phyloP scores from a whole-genome alignment of 1,140 invertebrate species.

The Periplaneta americana region DNA sequence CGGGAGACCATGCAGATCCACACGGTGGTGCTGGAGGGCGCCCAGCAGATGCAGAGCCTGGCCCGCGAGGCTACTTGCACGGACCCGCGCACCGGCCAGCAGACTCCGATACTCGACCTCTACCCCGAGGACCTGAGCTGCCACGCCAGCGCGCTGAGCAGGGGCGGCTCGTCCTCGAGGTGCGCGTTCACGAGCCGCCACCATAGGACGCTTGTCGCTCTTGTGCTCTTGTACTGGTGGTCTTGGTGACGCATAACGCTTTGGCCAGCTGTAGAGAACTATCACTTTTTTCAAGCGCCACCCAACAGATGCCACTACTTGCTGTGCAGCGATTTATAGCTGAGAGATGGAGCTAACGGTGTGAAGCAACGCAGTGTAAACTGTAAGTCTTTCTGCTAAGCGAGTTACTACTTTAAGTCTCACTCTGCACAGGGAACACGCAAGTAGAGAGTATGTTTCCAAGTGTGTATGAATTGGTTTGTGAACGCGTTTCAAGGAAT shows the following conservation, averaged over 20 bases:
- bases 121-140: conserved; percentile 68
- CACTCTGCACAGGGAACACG: no score
- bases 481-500: no score
- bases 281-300: no score
- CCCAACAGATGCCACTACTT: no score
- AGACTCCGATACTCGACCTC: conserved; percentile 60
- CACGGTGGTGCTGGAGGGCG: conserved; percentile 49
- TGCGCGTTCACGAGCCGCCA: neutral
- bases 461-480: no score
- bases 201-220: neutral
- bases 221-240: conserved; percentile 8
- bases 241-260: neutral
- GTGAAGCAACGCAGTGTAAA: no score
- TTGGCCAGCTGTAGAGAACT: neutral
- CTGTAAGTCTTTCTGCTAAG: no score
- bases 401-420: no score
- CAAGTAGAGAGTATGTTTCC: no score
- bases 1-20: conserved; percentile 70
- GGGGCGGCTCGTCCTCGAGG: conserved; percentile 30
- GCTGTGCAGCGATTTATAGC: no score
- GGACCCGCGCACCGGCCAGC: conserved; percentile 50
- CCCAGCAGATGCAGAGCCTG: conserved; percentile 39
- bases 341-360: no score
- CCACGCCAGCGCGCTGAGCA: conserved; percentile 65
- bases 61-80: conserved; percentile 55